Base-by-base conservation (phyloP, 2,888 invertebrate species). In the Mythimna loreyi region DNA sequence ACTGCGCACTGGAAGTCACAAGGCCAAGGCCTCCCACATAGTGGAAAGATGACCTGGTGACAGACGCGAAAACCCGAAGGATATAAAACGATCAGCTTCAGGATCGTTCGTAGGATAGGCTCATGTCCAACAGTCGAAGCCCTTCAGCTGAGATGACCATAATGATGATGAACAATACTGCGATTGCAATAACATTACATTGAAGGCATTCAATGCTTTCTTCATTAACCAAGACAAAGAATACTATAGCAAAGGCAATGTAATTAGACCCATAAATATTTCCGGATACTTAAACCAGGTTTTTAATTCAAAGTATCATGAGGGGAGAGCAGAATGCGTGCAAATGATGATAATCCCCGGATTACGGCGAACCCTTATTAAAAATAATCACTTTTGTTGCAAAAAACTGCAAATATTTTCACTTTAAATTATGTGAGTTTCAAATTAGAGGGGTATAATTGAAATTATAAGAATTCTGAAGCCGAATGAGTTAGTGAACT, bases 331-430 rank as follows among this genome's bases (percentile, higher is more conserved):
- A 67, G 68, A 66, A 78, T 74, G 70, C 75, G 72, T 71, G 72
- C 68, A 74, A 69, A 45, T 65, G 68, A 74, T 75, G 65, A 67
- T 80, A 78, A 84, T 78, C 75, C 75, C 16, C 57, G 75, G 83
- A 75, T 84, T 82, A 82, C 36, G 40, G 33, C 47, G 57, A 36
- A 74, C 83, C 78, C 71, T 77, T 78, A 80, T 84, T 83, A 81
- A 75, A 83, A 78, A 75, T 81, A 81, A 78, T 75, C 66, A 72
- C 72, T 68, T 77, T 68, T 70, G 50, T 72, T 62, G 63, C 60
- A 73, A 69, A 76, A 68, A 64, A 71, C 43, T 75, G 75, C 63
- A 63, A 72, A 80, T 80, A 78, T 70, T 76, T 82, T 74, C 23
- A 45, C 68, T 68, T 69, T 59, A 55, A 72, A 66, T 77, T 64